Evolutionary conservation across 1,140 invertebrate genomes (phyloP), one percentile per base, ranked within the genome.

Genomic region (Macrotrachela quadricornifera): DNA sequence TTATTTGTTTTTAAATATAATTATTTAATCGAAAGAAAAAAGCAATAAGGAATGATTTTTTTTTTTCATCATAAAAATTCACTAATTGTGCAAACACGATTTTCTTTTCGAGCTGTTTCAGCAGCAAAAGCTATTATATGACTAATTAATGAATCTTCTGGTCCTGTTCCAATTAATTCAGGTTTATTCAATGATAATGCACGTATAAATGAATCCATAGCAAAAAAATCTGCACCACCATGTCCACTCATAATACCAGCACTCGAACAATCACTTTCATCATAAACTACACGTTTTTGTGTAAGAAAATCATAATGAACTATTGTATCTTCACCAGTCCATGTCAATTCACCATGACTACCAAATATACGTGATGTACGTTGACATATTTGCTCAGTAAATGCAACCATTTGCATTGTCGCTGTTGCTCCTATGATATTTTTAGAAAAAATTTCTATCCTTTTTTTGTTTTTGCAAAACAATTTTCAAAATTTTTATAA

Each of bases 341-440:
- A 61, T 44, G 50, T 57, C 13, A 60, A 57, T 53, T 54, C 60
- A 46, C 54, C 57, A 37, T 21, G 57, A 55, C 56, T 60, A 6
- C 60, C 62, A 58, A 57, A 60, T 39, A 60, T 51, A 16, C 54
- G 55, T 12, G 59, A 57, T 21, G 61, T 61, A 46, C 72, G 57
- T 16, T 45, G 47, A 59, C 71, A 73, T 12, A 71, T 36, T 12
- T 62, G 58, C 54, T 70, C 58, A 15, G 68, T 71, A 57, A 72
- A 73, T 38, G 70, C 71, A n/a, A 73, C 60, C 70, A 72, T 73
- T 9, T 65, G 64, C 15, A 74, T 62, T 9, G 62, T 63, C 17
- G 65, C 67, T 12, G 71, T 72, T 14, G 69, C 21, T 30, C 21
- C 21, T 30, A 30, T 30, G 21, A 30, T 30, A 8, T 4, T 30